These are phyloP conservation scores for Cricetomys ansorgei DNA, from an alignment of 2,113 vertebrate species.

Conservation along the genomic window DNA sequence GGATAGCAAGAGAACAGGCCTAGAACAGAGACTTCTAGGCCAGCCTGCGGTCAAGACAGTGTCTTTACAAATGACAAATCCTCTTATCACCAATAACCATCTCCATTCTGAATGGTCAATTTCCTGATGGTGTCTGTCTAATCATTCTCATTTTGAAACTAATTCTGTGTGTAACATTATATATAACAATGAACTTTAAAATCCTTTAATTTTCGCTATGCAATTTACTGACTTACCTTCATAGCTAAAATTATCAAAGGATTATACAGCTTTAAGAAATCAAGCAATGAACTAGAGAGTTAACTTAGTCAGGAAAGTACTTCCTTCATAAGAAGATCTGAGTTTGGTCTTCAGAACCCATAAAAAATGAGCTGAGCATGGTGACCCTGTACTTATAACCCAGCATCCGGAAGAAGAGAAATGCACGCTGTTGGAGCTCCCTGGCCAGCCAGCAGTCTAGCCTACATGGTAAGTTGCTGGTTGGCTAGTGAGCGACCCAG, in stretches of 20 bases:
- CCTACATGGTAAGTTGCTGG: background rate
- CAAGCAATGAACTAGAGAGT: background rate
- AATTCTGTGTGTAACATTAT: background rate
- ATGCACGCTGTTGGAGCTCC: background rate
- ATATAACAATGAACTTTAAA: background rate
- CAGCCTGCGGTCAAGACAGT: background rate
- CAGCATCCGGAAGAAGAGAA: background rate
- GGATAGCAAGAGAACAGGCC: no score
- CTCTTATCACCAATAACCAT: background rate
- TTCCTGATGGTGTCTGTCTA: background rate
- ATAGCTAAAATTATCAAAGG: background rate
- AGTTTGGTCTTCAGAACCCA: background rate
- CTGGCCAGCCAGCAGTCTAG: background rate
- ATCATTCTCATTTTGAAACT: constrained; percentile 26
- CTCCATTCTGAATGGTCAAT: background rate
- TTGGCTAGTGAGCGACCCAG: background rate
- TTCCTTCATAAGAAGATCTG: background rate
- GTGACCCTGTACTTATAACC: background rate
- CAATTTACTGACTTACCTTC: background rate
- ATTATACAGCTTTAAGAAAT: background rate
- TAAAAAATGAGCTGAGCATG: background rate
- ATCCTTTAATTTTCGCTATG: background rate
- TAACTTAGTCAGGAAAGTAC: background rate
- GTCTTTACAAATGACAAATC: background rate
- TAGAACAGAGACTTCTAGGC: background rate